phyloP scores from a whole-genome alignment of 2,888 invertebrate genomes.

The Hydraecia micacea region DNA sequence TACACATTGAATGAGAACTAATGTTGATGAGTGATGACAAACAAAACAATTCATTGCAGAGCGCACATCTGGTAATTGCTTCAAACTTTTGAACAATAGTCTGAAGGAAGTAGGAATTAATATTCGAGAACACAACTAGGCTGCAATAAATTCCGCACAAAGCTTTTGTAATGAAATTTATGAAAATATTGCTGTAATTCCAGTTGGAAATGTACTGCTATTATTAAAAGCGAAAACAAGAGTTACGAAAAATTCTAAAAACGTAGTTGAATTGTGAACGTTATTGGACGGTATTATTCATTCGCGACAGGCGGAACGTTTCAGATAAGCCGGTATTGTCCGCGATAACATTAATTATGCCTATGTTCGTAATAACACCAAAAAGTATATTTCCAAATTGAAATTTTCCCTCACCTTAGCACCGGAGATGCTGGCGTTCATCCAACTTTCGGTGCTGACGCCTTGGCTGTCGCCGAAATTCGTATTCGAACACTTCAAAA shows the following conservation, averaged over 20 bases:
- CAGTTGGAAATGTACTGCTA: constrained; percentile 30
- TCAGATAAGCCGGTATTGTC: constrained; percentile 77
- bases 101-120: constrained; percentile 12
- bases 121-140: constrained; percentile 9
- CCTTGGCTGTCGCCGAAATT: constrained; percentile 87
- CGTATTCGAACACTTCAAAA: constrained; percentile 78
- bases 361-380: constrained; percentile 68
- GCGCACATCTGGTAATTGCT: constrained; percentile 61
- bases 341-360: constrained; percentile 74
- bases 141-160: constrained; percentile 11
- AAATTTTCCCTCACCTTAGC: constrained; percentile 85
- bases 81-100: constrained; percentile 45
- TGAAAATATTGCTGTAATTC: constrained; percentile 25
- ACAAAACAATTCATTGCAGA: constrained; percentile 58
- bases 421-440: constrained; percentile 88
- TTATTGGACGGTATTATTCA: constrained; percentile 72
- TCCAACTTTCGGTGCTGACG: constrained; percentile 86
- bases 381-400: constrained; percentile 69
- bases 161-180: constrained; percentile 7
- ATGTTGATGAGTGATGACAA: constrained; percentile 58
- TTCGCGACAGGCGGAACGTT: constrained; percentile 72
- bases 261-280: constrained; percentile 69
- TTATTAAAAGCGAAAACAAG: constrained; percentile 42
- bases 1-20: constrained; percentile 47
- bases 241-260: constrained; percentile 67